Evolutionary conservation across 2,888 invertebrate species (phyloP), one percentile per base, ranked within the genome.

Genomic region (Bellardia pandia): DNA sequence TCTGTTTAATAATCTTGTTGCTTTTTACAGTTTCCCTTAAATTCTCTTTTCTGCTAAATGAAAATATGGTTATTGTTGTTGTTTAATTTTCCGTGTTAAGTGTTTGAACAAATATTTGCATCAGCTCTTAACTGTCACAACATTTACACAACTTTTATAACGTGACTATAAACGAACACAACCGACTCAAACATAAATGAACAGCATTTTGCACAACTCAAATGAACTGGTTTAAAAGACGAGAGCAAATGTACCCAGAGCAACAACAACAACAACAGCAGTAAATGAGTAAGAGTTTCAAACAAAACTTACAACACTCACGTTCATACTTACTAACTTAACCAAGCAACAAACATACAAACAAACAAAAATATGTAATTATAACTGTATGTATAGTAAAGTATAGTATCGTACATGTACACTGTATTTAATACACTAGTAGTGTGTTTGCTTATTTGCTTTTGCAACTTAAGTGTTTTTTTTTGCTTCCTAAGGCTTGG

Each of bases 101-200:
- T 64, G 71, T 71, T 71, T 42, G n/a, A 60, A 83, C 53, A 77
- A 83, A 83, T 77, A 64, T 83, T 77, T 71, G 62, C 76, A 71
- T 45, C 37, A 71, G 69, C 76, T 71, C 56, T 77, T 64, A 77
- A 62, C 71, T 58, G 69, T 77, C 62, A 71, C 42, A 83, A 83
- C 58, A 76, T 77, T 83, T 66, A 23, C 48, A 48, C 7, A 77
- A 71, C 62, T 72, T 83, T 76, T 56, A 64, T 45, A 48, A 69
- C 42, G 56, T 77, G 71, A 64, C 9, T 45, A 30, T 58, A 66
- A 84, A 84, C 64, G 69, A 53, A 69, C 30, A 42, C 71, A 48
- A 48, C 16, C 40, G 72, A 69, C 62, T 56, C 53, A 77, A 77
- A 83, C 48, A 60, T 48, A 51, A 82, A 48, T 76, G 33, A 74